Evolutionary conservation across 2,113 vertebrate species (phyloP), one percentile per base, ranked within the genome.

Genomic region (Myiopsitta monachus): DNA sequence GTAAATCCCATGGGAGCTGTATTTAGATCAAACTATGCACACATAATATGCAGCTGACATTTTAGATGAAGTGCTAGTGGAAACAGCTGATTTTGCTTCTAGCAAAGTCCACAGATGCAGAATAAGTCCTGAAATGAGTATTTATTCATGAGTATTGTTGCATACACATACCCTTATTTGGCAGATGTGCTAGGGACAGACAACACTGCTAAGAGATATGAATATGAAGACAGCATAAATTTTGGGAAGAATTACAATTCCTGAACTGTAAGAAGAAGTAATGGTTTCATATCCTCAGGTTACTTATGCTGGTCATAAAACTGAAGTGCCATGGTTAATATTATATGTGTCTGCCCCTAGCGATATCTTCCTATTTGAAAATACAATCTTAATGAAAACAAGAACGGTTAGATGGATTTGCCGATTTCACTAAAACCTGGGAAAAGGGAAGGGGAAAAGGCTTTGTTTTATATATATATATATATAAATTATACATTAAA

Each of bases 11-110:
- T 14, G 49, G 63, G 64, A 94, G 18, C 41, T 91, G 38, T 41
- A 66, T 59, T 83, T 87, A 88, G 46, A 66, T 66, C 67, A 86
- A 80, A 39, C 55, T 62, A 14, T 69, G 55, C 64, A 85, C 63
- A 43, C 67, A 28, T 77, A 83, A 86, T 80, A 88, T 16, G n/a
- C 59, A 95, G 41, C 66, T 82, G 84, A 77, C 72, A 88, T 74
- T 92, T 89, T 77, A 38, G 51, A 67, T 59, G 28, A 83, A 80
- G 66, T 85, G 46, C 26, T 90, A 82, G 79, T 1, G 7, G 52
- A 96, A 82, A 17, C 9, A 1, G 26, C 24, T 85, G 66, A 73
- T 87, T 92, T 94, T 90, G 14, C 39, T 75, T 74, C 51, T 43
- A 63, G 49, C 41, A 49, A 92, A 83, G 33, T 77, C 54, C n/a